A percentile compares a stretch with the other conserved stretches of the same genome.
These are phyloP conservation scores for Hylomyscus alleni DNA, from an alignment of 2,797 vertebrate species.

Conservation along the genomic window DNA sequence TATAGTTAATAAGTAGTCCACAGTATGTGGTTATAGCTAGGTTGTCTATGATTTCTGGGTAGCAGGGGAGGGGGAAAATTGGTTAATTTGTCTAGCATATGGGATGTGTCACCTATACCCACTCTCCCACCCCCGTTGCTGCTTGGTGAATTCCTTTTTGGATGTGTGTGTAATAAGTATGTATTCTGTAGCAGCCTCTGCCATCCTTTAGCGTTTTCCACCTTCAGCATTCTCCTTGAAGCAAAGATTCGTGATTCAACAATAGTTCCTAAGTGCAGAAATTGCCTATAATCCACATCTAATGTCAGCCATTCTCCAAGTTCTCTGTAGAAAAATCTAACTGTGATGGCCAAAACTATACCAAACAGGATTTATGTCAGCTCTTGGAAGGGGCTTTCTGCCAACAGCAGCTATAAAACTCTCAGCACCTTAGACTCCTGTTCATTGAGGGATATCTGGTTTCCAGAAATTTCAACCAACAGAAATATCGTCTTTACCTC, in stretches of 20 bases:
- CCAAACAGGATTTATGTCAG: conserved; percentile 68
- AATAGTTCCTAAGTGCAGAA: background rate
- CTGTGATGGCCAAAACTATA: conserved; percentile 53
- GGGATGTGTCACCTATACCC: too few species aligned
- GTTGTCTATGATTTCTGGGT: background rate
- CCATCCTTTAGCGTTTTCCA: background rate
- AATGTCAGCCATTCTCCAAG: conserved; percentile 23
- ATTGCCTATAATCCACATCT: background rate
- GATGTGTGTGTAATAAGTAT: background rate
- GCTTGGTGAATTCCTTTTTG: background rate
- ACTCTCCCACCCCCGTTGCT: background rate
- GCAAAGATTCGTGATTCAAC: background rate
- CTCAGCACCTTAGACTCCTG: conserved; percentile 65
- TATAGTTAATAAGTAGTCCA: background rate
- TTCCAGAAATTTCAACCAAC: conserved; percentile 69
- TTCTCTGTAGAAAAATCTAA: conserved; percentile 24
- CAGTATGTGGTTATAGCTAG: background rate
- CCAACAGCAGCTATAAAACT: conserved; percentile 54
- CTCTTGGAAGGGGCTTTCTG: conserved; percentile 44
- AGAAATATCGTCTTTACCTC: conserved; percentile 65
- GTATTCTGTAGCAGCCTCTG: background rate
- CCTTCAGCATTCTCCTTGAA: conserved; percentile 16
- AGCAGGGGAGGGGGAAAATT: background rate
- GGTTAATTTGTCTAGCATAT: background rate
- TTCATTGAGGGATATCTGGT: conserved; percentile 74